Conservation (phyloP, 2,888 invertebrate genomes). For the Watsonalla binaria region DNA sequence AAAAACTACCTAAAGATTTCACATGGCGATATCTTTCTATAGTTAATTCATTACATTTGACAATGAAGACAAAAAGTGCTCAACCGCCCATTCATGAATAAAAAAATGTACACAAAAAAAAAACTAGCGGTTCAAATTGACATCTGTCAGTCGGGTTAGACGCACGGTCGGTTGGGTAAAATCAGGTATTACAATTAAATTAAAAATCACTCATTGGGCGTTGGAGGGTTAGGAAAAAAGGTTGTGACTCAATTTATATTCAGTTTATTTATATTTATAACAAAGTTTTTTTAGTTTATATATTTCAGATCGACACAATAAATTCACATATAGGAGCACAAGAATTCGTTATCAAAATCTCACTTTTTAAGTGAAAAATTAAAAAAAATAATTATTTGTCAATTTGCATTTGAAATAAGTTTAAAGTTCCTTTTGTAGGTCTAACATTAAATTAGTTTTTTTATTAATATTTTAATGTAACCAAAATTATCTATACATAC, state of each 20-base stretch:
- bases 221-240: constrained; percentile 49
- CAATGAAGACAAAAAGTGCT: constrained; percentile 50
- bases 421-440: no score
- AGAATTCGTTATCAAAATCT: no score
- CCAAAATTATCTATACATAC: no score
- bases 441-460: no score
- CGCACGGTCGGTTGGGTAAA: constrained; percentile 65
- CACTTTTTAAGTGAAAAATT: no score
- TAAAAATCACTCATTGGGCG: constrained; percentile 70
- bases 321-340: no score
- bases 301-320: no score
- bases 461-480: no score
- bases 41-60: constrained; percentile 55
- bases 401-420: no score
- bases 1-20: constrained; percentile 33
- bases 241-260: background rate
- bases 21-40: constrained; percentile 49
- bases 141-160: constrained; percentile 58
- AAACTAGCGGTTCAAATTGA: constrained; percentile 50
- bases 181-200: constrained; percentile 78
- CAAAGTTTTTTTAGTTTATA: no score
- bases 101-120: constrained; percentile 22
- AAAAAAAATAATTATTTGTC: no score
- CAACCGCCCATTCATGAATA: constrained; percentile 37
- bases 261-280: no score